Percentiles rank a stretch among this genome's conserved stretches.
Conservation (phyloP, 2,113 vertebrate genomes). For the Oreochromis tanganicae region DNA sequence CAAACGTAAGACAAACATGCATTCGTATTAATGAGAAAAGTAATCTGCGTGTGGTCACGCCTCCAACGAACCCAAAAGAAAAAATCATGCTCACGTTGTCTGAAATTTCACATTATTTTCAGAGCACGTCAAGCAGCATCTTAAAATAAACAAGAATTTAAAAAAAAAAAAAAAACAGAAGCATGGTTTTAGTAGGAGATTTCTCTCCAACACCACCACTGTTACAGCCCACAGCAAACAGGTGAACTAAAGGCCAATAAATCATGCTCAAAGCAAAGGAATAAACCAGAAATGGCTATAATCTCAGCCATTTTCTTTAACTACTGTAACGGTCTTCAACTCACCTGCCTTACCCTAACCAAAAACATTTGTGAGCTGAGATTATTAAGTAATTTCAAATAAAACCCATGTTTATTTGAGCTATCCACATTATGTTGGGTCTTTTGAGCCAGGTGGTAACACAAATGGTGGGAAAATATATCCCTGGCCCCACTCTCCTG, state of each 20-base stretch:
- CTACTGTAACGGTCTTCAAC: rapidly evolving
- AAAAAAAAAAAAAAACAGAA: neutral
- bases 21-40: neutral
- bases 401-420: neutral
- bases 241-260: neutral
- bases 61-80: neutral
- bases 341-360: neutral
- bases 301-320: neutral
- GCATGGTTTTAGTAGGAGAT: neutral
- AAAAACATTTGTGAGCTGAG: neutral
- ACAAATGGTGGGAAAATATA: neutral
- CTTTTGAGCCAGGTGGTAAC: neutral
- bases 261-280: neutral
- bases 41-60: neutral
- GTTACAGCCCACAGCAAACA: neutral
- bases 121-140: neutral
- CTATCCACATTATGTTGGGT: neutral
- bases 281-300: neutral
- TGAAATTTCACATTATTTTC: neutral
- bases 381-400: neutral
- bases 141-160: neutral
- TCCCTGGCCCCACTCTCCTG: neutral
- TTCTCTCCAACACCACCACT: neutral
- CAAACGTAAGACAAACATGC: neutral
- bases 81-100: neutral